A percentile compares a stretch with the other conserved stretches of the same genome.
Conservation (phyloP, 2,888 invertebrate genomes). For the Helicoverpa assulta region DNA sequence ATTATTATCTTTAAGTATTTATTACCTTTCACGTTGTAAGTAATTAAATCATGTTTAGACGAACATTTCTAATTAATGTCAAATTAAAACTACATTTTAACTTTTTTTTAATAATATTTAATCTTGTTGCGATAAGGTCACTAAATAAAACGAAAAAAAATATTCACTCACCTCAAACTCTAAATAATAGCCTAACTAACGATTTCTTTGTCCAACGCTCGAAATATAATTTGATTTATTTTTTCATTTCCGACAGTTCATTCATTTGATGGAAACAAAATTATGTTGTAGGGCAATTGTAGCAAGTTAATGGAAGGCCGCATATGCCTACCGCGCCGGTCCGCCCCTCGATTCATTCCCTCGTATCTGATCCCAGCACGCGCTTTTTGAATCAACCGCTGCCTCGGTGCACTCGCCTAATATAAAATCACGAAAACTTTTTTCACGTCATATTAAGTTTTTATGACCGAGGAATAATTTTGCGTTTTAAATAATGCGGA, state of each 20-base stretch:
- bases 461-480: slow-evolving; percentile 37
- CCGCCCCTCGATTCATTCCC: slow-evolving; percentile 72
- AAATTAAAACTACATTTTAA: neutral
- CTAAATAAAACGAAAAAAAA: slow-evolving; percentile 14
- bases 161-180: slow-evolving; percentile 18
- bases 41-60: neutral
- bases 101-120: slow-evolving; percentile 14
- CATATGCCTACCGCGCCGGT: slow-evolving; percentile 57
- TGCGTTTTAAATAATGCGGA: slow-evolving; percentile 24
- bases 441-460: slow-evolving; percentile 56
- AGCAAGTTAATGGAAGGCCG: slow-evolving; percentile 69
- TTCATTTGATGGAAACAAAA: slow-evolving; percentile 78
- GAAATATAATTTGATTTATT: slow-evolving; percentile 76
- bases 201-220: slow-evolving; percentile 68
- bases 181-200: slow-evolving; percentile 59
- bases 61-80: slow-evolving; percentile 1
- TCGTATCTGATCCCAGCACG: slow-evolving; percentile 79
- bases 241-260: slow-evolving; percentile 79
- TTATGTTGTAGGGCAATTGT: slow-evolving; percentile 78
- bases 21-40: neutral
- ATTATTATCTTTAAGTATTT: slow-evolving; percentile 4
- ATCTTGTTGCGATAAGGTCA: slow-evolving; percentile 7
- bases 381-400: slow-evolving; percentile 79
- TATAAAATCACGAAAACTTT: slow-evolving; percentile 69
- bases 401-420: slow-evolving; percentile 63